These are phyloP conservation scores for Sinonovacula constricta DNA, from an alignment of 1,140 invertebrate genomes.

Conservation along the genomic window DNA sequence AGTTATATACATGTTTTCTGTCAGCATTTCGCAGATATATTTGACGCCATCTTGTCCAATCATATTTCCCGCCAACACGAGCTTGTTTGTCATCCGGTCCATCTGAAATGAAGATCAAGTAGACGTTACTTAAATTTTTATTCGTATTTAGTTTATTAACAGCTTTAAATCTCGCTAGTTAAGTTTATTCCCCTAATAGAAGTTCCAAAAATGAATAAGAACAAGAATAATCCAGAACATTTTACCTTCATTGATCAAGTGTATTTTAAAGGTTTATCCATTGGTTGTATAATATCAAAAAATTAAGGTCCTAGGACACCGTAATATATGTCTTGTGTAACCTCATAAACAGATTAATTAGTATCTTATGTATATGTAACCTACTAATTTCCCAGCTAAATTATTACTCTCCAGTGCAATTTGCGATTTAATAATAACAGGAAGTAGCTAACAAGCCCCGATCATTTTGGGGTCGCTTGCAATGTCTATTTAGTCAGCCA, in stretches of 20 bases:
- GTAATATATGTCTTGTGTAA: no score
- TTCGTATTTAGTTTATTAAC: not conserved
- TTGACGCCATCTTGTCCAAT: conserved; percentile 41
- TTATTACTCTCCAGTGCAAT: no score
- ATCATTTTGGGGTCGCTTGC: not conserved
- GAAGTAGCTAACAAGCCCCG: not conserved
- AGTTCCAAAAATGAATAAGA: not conserved
- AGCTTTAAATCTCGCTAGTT: not conserved
- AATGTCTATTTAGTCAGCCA: not conserved
- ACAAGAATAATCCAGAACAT: not conserved
- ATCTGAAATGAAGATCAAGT: conserved; percentile 4
- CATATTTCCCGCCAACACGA: conserved; percentile 36
- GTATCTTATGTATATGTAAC: no score
- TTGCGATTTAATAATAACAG: no score
- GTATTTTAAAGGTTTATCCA: no score
- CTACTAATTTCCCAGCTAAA: no score
- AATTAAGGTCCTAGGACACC: no score
- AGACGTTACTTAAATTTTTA: not conserved
- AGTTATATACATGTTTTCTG: conserved; percentile 41
- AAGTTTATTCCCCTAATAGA: not conserved
- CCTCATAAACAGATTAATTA: no score
- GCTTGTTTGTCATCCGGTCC: conserved; percentile 4
- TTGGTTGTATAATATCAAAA: no score
- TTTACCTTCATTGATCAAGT: no score
- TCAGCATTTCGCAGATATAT: conserved; percentile 33